Conservation (phyloP, 2,113 vertebrate genomes). For the Heteronetta atricapilla region DNA sequence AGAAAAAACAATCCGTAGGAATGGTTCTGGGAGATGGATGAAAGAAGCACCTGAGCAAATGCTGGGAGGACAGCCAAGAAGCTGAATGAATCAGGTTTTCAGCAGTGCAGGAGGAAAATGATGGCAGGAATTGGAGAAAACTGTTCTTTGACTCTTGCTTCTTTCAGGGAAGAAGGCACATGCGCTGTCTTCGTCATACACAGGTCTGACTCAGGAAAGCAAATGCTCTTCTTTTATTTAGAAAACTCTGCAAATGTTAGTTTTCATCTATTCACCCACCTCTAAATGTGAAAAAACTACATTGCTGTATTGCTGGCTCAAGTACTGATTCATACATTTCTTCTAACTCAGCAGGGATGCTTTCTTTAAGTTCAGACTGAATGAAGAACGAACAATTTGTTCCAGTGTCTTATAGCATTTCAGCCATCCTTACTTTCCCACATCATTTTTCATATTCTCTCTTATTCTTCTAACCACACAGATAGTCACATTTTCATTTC, state of each 20-base stretch:
- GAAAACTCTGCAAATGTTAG: neutral
- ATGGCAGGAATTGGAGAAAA: neutral
- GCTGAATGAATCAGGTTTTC: neutral
- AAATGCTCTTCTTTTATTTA: neutral
- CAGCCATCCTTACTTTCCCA: neutral
- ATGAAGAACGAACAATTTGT: too few species aligned
- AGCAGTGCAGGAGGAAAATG: neutral
- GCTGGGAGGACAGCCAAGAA: neutral
- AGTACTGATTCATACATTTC: too few species aligned
- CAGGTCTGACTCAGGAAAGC: neutral
- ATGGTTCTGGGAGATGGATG: neutral
- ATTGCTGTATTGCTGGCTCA: too few species aligned
- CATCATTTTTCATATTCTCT: neutral
- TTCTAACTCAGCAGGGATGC: neutral
- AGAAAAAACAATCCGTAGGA: neutral
- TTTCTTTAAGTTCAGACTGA: neutral
- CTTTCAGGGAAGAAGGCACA: neutral
- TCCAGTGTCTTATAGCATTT: neutral
- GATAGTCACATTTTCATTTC: neutral
- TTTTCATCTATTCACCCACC: neutral
- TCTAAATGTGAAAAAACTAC: neutral
- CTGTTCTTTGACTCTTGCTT: neutral
- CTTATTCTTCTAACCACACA: neutral
- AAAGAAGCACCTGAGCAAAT: neutral
- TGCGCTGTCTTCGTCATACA: neutral